These are phyloP conservation scores for Gonatopus flavifemur DNA, from an alignment of 1,140 invertebrate genomes.

Conservation along the genomic window DNA sequence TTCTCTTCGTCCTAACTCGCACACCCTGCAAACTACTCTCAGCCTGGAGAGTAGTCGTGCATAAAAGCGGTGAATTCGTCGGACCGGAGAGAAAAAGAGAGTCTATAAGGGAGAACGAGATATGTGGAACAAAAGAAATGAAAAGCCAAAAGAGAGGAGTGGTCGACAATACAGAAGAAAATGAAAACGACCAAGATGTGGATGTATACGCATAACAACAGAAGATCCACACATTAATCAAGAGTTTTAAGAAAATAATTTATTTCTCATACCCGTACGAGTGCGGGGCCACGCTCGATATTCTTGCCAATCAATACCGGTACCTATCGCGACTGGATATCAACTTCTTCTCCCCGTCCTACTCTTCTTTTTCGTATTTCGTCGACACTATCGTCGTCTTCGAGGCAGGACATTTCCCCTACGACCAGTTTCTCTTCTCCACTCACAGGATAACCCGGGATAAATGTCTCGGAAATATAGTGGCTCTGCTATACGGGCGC, in stretches of 20 bases:
- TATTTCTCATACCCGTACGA: background rate
- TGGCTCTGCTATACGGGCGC: constrained; percentile 42
- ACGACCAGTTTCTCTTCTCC: constrained; percentile 22
- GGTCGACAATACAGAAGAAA: no score
- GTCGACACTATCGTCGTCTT: background rate
- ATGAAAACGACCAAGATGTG: background rate
- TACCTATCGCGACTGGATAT: constrained; percentile 25
- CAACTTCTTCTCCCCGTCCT: constrained; percentile 12
- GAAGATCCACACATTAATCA: no score
- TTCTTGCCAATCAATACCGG: background rate
- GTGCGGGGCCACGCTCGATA: no score
- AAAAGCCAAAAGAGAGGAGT: no score
- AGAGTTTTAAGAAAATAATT: no score
- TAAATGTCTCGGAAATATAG: constrained; percentile 63
- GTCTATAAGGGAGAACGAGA: no score
- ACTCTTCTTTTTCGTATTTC: constrained; percentile 13
- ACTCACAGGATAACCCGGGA: constrained; percentile 56
- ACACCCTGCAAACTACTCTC: no score
- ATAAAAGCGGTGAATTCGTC: no score
- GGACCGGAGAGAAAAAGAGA: no score
- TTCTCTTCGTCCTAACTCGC: constrained; percentile 16
- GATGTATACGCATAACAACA: no score
- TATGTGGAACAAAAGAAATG: no score
- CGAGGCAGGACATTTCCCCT: constrained; percentile 34
- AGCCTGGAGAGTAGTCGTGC: no score